Evolutionary conservation across 1,140 invertebrate genomes (phyloP), one percentile per base, ranked within the genome.

Genomic region (Neodiprion virginianus): DNA sequence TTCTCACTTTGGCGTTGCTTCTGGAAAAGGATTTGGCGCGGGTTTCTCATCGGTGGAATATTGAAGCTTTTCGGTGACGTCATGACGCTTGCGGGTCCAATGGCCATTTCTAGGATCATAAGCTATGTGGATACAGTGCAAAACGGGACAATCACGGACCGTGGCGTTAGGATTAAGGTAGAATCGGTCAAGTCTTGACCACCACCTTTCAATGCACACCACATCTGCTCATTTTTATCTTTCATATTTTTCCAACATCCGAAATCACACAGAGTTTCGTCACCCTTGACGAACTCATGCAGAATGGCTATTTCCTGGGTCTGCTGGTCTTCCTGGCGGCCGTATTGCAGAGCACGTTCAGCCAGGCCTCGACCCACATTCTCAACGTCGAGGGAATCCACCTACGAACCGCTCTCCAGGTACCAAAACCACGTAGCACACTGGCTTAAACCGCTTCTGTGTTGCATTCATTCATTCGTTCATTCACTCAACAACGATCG

Each of bases 281-380:
- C 47, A 83, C 79, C 12, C 75, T 84, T 65, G 79, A 80, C 21
- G 91, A 95, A 83, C 93, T 95, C 78, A 79, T 94, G 68, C 87
- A 87, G 75, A 96, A 96, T 88, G 95, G 95, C 17, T 96, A 95
- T 86, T 90, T 95, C 14, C 91, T 96, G 88, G 91, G 93, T 40
- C 85, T 93, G 69, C 83, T 95, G 12, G 90, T 96, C 53, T 91
- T 96, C 23, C 72, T 96, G 12, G 90, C 93, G n/a, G 90, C 92
- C 9, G 81, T 96, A 53, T 87, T 93, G 21, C 95, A 97, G 88
- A 94, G 93, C 76, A 93, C 93, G 47, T 89, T 96, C 69, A 95
- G 95, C n/a, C 95, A 97, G 89, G 92, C 93, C 72, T 95, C 95
- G 14, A 95, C 95, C 74, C 95, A 95, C 86, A 88, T 96, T 65